phyloP scores from a whole-genome alignment of 2,113 vertebrate genomes.

The Engystomops pustulosus region DNA sequence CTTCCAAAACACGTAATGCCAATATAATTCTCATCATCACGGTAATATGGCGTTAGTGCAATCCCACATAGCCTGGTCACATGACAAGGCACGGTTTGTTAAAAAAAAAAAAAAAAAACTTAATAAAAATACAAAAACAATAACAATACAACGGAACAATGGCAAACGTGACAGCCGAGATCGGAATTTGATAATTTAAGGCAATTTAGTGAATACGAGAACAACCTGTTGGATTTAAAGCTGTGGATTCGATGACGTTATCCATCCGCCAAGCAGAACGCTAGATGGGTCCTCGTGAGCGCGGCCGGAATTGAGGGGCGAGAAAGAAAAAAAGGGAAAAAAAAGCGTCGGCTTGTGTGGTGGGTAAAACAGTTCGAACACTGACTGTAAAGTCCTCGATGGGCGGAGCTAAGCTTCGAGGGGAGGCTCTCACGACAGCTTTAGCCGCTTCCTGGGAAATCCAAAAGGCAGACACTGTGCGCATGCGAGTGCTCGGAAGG shows the following conservation, averaged over 20 bases:
- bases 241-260: constrained; percentile 85
- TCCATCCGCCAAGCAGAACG: constrained; percentile 81
- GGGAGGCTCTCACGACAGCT: constrained; percentile 90
- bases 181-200: constrained; percentile 91
- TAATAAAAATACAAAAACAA: not conserved
- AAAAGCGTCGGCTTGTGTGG: constrained; percentile 70
- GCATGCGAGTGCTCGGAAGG: constrained; percentile 94
- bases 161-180: constrained; percentile 80
- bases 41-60: constrained; percentile 97
- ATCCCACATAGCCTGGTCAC: constrained; percentile 94
- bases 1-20: constrained; percentile 78
- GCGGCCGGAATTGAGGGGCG: not conserved
- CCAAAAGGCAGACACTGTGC: constrained; percentile 96
- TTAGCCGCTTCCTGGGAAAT: constrained; percentile 95
- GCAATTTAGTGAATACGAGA: constrained; percentile 89
- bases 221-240: constrained; percentile 87
- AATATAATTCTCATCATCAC: constrained; percentile 72
- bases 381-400: constrained; percentile 75
- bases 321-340: constrained; percentile 66
- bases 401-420: constrained; percentile 71
- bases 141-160: constrained; percentile 58
- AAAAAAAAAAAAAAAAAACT: constrained; percentile 73
- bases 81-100: constrained; percentile 90
- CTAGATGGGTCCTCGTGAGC: constrained; percentile 65
- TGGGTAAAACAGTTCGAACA: constrained; percentile 81